Evolutionary conservation across 2,797 vertebrate species (phyloP), one percentile per base, ranked within the genome.

Genomic region (Cirrhinus molitorella): DNA sequence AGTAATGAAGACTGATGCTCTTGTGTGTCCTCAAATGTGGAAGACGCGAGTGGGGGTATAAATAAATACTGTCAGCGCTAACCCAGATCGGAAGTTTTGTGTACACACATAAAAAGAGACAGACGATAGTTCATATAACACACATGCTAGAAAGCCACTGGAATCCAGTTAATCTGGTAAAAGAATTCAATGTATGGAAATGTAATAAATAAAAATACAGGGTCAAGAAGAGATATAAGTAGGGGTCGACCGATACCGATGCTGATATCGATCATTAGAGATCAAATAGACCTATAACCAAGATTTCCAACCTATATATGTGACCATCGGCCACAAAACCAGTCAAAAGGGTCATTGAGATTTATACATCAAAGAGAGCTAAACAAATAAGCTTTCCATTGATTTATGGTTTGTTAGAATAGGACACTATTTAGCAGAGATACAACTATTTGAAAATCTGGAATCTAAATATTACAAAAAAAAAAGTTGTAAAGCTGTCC

Each of bases 1-100:
- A 88, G 90, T 95, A 95, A 95, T 94, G 93, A 94, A 94, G 94
- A 95, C 90, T 93, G 93, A 95, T 94, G 91, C 90, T 84, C 87
- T 89, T 87, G 84, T 83, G 77, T 85, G 72, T 88, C 89, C 90
- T 93, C 91, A 94, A 92, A 94, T 91, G 92, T 92, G 45, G 61
- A 19, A 81, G 53, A 72, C 0, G 12, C 37, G 47, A 81, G 71
- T 45, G 65, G 65, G 76, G 63, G 70, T 84, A 88, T 84, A 85
- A 86, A 87, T 83, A 81, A 72, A 85, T 74, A 83, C 43, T 83
- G 72, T 87, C 82, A 80, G 79, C 55, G 53, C 81, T 81, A 86
- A 88, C 87, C 87, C 79, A 88, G 85, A 84, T 88, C 75, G 83
- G 47, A 43, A 71, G 73, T 63, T 85, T 13, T 85, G 78, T 85